Conservation (phyloP, 2,888 invertebrate genomes). For the Drosophila anomelani region DNA sequence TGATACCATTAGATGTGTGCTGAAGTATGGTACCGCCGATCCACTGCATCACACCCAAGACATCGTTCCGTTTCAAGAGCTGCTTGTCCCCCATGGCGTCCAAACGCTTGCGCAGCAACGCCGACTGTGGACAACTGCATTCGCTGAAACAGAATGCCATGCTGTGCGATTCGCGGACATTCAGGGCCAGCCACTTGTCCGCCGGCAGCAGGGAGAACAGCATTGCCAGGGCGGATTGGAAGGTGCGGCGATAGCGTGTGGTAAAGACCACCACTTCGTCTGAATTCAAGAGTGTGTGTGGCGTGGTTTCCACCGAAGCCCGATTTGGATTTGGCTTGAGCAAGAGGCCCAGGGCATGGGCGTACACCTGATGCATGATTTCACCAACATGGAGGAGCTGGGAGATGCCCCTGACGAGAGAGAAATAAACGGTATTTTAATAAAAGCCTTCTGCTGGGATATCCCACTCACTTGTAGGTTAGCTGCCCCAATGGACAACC, state of each 20-base stretch:
- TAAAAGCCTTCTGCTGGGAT: not conserved
- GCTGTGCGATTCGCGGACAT: constrained; percentile 91
- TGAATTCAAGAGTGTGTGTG: constrained; percentile 83
- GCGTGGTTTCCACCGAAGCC: constrained; percentile 74
- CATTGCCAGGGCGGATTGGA: constrained; percentile 94
- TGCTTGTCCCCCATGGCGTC: constrained; percentile 87
- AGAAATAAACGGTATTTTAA: not conserved
- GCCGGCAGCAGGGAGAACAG: constrained; percentile 89
- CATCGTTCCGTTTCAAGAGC: constrained; percentile 90
- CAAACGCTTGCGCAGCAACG: constrained; percentile 85
- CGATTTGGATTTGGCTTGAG: constrained; percentile 68
- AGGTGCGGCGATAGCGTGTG: constrained; percentile 94
- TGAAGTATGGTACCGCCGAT: constrained; percentile 88
- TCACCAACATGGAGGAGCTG: constrained; percentile 93
- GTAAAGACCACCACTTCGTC: constrained; percentile 90
- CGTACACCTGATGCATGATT: constrained; percentile 87
- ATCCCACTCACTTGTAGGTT: constrained; percentile 86
- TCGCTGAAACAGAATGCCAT: constrained; percentile 94
- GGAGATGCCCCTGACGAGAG: constrained; percentile 87
- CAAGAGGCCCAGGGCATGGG: constrained; percentile 83
- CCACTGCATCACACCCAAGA: constrained; percentile 88
- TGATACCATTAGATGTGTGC: constrained; percentile 86
- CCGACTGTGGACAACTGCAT: constrained; percentile 90
- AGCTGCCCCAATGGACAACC: constrained; percentile 94
- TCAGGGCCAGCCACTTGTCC: constrained; percentile 88